A percentile compares a stretch with the other conserved stretches of the same genome.
These are phyloP conservation scores for Girardinichthys multiradiatus DNA, from an alignment of 2,113 vertebrate genomes.

Conservation along the genomic window DNA sequence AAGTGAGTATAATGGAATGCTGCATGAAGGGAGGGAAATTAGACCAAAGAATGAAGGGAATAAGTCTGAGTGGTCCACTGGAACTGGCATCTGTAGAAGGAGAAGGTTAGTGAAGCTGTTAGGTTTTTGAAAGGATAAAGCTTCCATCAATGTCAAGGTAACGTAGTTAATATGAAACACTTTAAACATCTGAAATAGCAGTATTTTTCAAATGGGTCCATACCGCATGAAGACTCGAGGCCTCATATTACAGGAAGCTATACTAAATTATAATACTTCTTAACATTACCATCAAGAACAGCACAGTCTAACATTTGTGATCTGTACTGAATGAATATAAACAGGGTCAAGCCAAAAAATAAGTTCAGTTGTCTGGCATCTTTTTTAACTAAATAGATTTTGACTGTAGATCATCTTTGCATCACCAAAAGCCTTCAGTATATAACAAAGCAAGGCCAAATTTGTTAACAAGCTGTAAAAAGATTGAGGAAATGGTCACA, in stretches of 20 bases:
- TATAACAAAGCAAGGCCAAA: too few relatives aligned
- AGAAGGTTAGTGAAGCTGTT: conserved; percentile 1
- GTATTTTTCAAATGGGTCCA: background rate
- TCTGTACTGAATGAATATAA: background rate
- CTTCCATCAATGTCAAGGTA: background rate
- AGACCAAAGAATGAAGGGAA: conserved; percentile 25
- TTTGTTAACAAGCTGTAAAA: too few relatives aligned
- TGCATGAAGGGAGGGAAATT: conserved; percentile 43
- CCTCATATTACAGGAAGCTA: background rate
- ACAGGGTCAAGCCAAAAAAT: background rate
- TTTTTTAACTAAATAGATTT: background rate
- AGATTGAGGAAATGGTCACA: background rate
- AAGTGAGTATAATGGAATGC: conserved; percentile 35
- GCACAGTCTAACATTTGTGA: background rate
- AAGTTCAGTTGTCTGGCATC: background rate
- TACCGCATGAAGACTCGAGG: background rate
- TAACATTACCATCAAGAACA: background rate
- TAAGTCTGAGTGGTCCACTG: background rate
- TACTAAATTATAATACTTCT: background rate
- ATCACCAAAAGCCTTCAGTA: background rate
- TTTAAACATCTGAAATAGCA: background rate
- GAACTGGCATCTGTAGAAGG: conserved; percentile 1
- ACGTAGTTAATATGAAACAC: background rate
- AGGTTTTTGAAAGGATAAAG: background rate
- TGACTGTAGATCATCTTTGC: background rate